phyloP scores from a whole-genome alignment of 30 jellyfish, hydroid and myxozoan genomes.

The Phacellophora camtschatica region DNA sequence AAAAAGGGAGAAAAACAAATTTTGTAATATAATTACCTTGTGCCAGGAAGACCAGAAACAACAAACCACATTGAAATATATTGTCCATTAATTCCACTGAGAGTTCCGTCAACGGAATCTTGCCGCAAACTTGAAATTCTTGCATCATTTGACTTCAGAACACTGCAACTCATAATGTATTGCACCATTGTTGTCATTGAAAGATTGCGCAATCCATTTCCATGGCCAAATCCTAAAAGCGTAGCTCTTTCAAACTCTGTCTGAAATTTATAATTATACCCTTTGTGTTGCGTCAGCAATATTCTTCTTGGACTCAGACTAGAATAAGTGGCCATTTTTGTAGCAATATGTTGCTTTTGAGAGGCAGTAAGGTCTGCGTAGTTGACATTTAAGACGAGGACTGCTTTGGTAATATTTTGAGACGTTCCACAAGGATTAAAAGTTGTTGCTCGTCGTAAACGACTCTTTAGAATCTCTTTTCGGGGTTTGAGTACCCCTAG shows the following conservation, averaged over 20 bases:
- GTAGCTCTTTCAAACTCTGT: not conserved
- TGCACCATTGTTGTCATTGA: not conserved
- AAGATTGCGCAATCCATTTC: not conserved
- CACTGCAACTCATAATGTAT: not conserved
- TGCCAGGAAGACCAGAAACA: constrained; percentile 3
- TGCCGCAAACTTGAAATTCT: not conserved
- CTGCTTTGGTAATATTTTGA: not conserved
- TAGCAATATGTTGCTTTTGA: not conserved
- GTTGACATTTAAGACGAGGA: not conserved
- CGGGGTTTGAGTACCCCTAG: too few species aligned
- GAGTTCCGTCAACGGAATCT: not conserved
- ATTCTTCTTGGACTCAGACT: not conserved
- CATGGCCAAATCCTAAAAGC: not conserved
- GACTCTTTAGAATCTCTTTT: too few species aligned
- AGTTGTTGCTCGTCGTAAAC: not conserved
- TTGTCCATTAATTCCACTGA: not conserved
- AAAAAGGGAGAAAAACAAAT: too few species aligned
- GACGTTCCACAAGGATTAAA: not conserved
- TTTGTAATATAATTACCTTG: too few species aligned
- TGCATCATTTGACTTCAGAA: not conserved
- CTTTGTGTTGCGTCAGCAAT: not conserved
- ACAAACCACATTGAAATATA: not conserved
- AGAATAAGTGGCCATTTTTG: not conserved
- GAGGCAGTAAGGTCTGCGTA: not conserved
- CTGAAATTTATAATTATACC: not conserved